phyloP scores from a whole-genome alignment of 2,113 vertebrate species.

The Columba janthina region DNA sequence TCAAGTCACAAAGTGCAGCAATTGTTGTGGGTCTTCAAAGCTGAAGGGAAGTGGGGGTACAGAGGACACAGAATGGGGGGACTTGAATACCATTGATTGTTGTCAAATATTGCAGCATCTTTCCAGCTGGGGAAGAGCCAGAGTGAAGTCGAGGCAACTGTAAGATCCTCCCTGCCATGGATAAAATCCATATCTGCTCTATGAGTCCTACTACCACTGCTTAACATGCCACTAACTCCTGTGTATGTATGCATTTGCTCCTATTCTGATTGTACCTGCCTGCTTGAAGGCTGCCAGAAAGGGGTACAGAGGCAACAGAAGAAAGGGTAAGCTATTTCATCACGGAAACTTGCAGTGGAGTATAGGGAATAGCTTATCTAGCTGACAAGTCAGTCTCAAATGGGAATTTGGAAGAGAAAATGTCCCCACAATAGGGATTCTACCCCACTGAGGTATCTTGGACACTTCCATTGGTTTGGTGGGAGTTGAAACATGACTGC shows the following conservation, averaged over 20 bases:
- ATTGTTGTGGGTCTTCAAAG: neutral
- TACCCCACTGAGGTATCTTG: neutral
- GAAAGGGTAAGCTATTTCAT: neutral
- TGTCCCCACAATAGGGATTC: neutral
- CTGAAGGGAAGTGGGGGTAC: neutral
- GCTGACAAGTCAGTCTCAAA: neutral
- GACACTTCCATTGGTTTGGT: neutral
- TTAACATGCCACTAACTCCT: neutral
- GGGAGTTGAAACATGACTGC: neutral
- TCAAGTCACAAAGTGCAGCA: neutral
- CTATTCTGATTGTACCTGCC: neutral
- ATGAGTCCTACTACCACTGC: neutral
- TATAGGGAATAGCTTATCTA: neutral
- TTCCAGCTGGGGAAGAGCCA: neutral
- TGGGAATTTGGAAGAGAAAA: neutral
- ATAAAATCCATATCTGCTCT: neutral
- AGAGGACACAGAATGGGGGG: neutral
- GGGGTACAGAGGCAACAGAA: neutral
- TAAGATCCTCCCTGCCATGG: neutral
- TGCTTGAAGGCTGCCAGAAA: neutral
- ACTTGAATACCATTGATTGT: neutral
- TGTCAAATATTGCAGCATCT: neutral
- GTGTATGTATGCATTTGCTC: neutral
- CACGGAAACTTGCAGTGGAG: neutral
- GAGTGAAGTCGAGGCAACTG: neutral